phyloP scores from a whole-genome alignment of 1,140 invertebrate species.

The Muscidifurax raptorellus region DNA sequence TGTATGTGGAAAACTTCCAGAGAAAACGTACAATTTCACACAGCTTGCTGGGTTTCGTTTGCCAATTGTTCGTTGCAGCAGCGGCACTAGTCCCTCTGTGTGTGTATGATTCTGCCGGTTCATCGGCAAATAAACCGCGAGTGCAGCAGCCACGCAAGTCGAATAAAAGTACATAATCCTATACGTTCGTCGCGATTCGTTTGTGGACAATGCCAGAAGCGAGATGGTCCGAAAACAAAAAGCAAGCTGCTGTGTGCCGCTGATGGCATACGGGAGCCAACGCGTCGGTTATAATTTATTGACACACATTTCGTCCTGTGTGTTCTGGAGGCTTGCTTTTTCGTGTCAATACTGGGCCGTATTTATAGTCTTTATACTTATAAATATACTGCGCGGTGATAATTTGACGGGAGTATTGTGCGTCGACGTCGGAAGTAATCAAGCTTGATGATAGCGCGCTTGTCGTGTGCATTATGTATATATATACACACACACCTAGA shows the following conservation, averaged over 20 bases:
- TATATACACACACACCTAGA: no score
- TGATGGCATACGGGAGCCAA: neutral
- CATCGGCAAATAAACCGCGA: conserved; percentile 35
- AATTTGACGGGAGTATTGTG: no score
- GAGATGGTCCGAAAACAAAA: conserved; percentile 34
- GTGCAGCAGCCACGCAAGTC: conserved; percentile 1
- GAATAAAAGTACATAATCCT: conserved; percentile 45
- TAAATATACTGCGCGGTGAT: no score
- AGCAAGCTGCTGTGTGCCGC: conserved; percentile 15
- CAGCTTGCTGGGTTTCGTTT: conserved; percentile 7
- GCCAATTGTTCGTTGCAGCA: conserved; percentile 11
- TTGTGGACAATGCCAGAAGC: neutral
- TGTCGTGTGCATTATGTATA: no score
- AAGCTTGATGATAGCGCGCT: no score
- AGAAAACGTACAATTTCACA: conserved; percentile 37
- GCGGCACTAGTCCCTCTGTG: neutral
- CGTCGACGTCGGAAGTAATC: no score
- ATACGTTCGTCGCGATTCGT: conserved; percentile 24
- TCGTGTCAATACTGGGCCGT: neutral
- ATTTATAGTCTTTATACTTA: no score
- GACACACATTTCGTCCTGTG: neutral
- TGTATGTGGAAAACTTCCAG: neutral
- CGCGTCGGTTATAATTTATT: neutral
- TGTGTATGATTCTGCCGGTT: conserved; percentile 1
- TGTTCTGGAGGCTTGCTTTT: neutral